Conservation (phyloP, 2,797 vertebrate species). For the Rousettus madagascariensis region DNA sequence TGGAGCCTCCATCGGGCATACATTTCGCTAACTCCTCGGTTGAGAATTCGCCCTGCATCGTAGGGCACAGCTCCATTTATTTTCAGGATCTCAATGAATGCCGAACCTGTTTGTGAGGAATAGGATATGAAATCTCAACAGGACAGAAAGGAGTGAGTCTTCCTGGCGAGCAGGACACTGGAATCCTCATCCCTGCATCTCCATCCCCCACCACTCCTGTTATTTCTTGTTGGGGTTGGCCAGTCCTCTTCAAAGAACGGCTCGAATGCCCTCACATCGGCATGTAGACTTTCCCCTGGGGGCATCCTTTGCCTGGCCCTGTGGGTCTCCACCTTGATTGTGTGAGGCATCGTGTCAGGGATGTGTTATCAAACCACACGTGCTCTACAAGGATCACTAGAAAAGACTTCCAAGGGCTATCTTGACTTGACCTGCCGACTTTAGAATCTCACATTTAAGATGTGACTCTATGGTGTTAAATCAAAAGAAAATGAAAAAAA, state of each 20-base stretch:
- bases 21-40: not conserved
- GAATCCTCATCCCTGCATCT: not conserved
- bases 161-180: not conserved
- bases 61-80: fast-evolving
- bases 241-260: not conserved
- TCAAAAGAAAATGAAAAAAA: no score
- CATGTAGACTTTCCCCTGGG: no score
- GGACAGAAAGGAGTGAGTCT: not conserved
- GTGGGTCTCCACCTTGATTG: not conserved
- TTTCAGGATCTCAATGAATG: fast-evolving
- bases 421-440: not conserved
- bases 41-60: not conserved
- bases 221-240: not conserved
- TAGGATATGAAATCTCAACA: fast-evolving
- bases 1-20: not conserved
- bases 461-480: not conserved
- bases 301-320: not conserved
- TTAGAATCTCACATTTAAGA: not conserved
- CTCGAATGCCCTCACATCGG: fast-evolving
- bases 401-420: not conserved
- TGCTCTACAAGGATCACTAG: not conserved
- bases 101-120: no score
- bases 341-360: not conserved
- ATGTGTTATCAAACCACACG: fast-evolving
- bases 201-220: not conserved